phyloP scores from a whole-genome alignment of 1,140 invertebrate genomes.

The Caenorhabditis briggsae region DNA sequence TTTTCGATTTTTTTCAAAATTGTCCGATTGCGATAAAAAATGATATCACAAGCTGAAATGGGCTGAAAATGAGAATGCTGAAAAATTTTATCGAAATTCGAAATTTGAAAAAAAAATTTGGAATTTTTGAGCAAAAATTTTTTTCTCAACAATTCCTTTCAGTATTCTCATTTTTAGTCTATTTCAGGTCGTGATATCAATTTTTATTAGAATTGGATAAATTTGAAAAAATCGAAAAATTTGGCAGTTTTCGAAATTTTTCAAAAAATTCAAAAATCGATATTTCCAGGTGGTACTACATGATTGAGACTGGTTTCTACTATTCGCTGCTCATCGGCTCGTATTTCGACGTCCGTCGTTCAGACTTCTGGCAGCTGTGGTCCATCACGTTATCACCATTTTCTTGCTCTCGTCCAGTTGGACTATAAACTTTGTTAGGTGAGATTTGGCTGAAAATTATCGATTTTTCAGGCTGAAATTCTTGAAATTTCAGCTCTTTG shows the following conservation, averaged over 20 bases:
- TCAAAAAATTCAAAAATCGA: not conserved
- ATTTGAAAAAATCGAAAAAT: no score
- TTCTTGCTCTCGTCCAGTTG: conserved; percentile 90
- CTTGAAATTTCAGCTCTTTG: not conserved
- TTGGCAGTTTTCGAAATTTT: not conserved
- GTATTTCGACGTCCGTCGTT: conserved; percentile 67
- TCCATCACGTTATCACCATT: conserved; percentile 94
- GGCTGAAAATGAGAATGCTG: no score
- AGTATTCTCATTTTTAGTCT: no score
- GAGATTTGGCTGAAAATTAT: not conserved
- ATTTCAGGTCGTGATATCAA: no score
- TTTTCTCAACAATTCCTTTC: no score
- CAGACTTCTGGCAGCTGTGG: conserved; percentile 96
- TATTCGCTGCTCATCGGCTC: conserved; percentile 85
- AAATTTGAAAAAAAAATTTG: no score
- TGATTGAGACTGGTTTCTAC: conserved; percentile 93
- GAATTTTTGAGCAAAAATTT: no score
- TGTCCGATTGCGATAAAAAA: no score
- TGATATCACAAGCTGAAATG: no score
- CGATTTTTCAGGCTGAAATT: not conserved
- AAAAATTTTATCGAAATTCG: no score
- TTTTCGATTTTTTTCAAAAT: no score
- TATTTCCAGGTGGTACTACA: conserved; percentile 91
- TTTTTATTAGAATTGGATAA: no score
- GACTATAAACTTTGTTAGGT: conserved; percentile 88